Percentiles rank a stretch among this genome's conserved stretches.
phyloP scores from a whole-genome alignment of 1,140 invertebrate genomes.

The Ostrea denselamellosa region DNA sequence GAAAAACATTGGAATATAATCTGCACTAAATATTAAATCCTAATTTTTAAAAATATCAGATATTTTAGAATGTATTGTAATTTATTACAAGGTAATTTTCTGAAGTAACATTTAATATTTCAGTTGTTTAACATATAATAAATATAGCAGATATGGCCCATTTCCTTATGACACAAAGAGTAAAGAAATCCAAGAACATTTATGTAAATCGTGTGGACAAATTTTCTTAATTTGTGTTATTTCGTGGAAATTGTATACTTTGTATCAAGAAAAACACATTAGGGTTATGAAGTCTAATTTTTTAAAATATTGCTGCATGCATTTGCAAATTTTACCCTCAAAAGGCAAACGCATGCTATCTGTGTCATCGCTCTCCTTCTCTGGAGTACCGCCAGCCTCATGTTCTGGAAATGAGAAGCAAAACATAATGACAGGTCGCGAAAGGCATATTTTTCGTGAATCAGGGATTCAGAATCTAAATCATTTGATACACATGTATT shows the following conservation, averaged over 20 bases:
- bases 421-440: slow-evolving; percentile 47
- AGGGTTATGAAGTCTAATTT: neutral
- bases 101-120: too few relatives aligned
- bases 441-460: slow-evolving; percentile 40
- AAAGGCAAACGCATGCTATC: slow-evolving; percentile 76
- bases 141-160: neutral
- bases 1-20: too few relatives aligned
- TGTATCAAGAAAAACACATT: neutral
- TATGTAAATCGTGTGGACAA: neutral
- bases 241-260: neutral
- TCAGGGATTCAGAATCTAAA: slow-evolving; percentile 29
- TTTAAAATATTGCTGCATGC: neutral
- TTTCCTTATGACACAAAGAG: neutral
- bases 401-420: slow-evolving; percentile 48
- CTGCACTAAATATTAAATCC: too few relatives aligned
- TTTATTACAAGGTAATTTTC: too few relatives aligned
- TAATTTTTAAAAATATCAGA: too few relatives aligned
- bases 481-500: neutral
- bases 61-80: too few relatives aligned
- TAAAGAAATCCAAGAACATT: neutral
- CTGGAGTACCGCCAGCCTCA: slow-evolving; percentile 51
- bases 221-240: neutral
- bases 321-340: slow-evolving; percentile 66
- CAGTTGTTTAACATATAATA: too few relatives aligned
- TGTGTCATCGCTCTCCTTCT: slow-evolving; percentile 66